Base-by-base conservation (phyloP, 2,888 invertebrate genomes). In the Drosophila hawaiiensis region DNA sequence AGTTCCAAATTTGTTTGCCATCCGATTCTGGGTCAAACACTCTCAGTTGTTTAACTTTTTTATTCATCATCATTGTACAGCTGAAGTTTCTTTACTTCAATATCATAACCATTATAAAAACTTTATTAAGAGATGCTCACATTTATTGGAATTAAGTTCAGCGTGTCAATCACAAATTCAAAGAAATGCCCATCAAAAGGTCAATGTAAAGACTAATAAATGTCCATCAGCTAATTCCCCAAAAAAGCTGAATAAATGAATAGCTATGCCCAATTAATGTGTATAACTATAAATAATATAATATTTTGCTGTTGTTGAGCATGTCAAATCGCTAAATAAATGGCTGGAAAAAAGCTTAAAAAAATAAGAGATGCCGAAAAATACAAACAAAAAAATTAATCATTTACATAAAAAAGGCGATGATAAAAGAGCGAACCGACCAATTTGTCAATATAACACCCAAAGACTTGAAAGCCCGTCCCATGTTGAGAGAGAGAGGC, bases 361-460 rank as follows among this genome's bases (percentile, higher is more conserved):
- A 50, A 50, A 4, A 52, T 35, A 29, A 50, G 9, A 25, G 16
- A 25, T 22, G 22, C 22, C 22, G 22, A 53, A 29, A 59, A 64
- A 59, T 19, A 33, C 37, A 50, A 60, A 59, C 19, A 37, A 33
- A 47, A 60, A 60, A 16, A 1, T 28, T 53, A 56, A 67, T 7
- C 16, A 83, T 87, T 82, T 76, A 73, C 85, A 87, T 87, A 84
- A 84, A 84, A 70, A 43, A 56, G 10, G 64, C 83, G 14, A 53
- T 61, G 71, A 73, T 83, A 71, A 82, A 82, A 82, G 66, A 64
- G 67, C 61, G 80, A 75, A 54, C 72, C 53, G 60, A 56, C 37
- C 74, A 79, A 90, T 85, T 90, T 87, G 85, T 85, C 90, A 85
- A 77, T 72, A 69, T 77, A 84, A 82, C 84, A 76, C 90, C 70